phyloP scores from a whole-genome alignment of 2,113 vertebrate genomes.

The Macquaria ambigua region DNA sequence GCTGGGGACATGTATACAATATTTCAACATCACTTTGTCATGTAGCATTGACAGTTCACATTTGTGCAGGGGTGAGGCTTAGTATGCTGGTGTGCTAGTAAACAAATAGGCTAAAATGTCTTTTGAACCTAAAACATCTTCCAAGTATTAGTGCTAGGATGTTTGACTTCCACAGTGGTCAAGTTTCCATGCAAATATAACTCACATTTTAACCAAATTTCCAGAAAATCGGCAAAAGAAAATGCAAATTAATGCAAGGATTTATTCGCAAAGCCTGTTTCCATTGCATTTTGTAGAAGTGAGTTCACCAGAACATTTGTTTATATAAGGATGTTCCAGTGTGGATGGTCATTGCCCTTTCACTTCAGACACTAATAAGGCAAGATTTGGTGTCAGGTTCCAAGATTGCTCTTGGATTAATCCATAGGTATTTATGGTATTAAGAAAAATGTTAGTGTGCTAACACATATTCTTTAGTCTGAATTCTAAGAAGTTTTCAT shows the following conservation, averaged over 20 bases:
- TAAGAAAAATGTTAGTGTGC: not conserved
- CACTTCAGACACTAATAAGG: not conserved
- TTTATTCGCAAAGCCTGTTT: not conserved
- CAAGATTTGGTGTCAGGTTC: not conserved
- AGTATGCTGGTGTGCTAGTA: not conserved
- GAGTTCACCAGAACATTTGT: not conserved
- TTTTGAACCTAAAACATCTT: not conserved
- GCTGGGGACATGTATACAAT: not conserved
- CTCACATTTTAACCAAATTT: no score
- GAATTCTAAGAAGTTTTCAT: not conserved
- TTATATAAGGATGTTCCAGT: not conserved
- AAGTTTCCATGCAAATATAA: no score
- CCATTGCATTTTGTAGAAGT: not conserved
- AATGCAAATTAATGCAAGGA: not conserved
- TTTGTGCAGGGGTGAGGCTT: not conserved
- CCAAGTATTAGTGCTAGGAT: not conserved
- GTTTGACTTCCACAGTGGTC: not conserved
- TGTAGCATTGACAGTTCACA: not conserved
- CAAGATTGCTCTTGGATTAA: not conserved
- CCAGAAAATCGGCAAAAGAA: not conserved
- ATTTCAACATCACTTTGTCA: not conserved
- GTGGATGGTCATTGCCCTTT: not conserved
- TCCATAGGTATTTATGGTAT: not conserved
- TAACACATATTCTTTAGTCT: not conserved
- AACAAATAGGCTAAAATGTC: not conserved